Evolutionary conservation across 2,113 vertebrate species (phyloP).

Genomic region (Limnothrissa miodon): DNA sequence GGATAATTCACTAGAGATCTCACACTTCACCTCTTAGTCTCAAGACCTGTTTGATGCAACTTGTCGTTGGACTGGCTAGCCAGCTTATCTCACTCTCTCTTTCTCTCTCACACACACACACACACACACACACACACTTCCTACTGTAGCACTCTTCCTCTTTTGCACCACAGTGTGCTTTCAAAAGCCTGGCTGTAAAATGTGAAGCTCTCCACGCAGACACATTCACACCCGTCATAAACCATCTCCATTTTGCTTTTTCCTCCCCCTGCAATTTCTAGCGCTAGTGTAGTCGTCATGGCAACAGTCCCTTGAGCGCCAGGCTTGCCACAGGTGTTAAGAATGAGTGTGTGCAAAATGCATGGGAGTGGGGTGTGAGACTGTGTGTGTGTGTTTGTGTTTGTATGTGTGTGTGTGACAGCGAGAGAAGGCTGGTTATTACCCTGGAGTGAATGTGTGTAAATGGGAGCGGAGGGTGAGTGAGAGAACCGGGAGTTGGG

Average conservation of each 20-base stretch:
- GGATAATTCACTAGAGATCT: constrained; percentile 3
- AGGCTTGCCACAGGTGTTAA: constrained; percentile 62
- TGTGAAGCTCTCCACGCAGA: neutral
- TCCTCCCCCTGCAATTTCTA: constrained; percentile 38
- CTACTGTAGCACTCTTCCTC: neutral
- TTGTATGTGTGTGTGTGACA: constrained; percentile 26
- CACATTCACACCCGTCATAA: constrained; percentile 49
- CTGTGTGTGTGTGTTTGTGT: constrained; percentile 26
- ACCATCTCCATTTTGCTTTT: constrained; percentile 46
- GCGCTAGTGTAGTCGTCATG: constrained; percentile 59
- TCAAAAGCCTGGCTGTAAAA: constrained; percentile 23
- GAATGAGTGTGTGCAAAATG: constrained; percentile 18
- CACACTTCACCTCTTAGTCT: neutral
- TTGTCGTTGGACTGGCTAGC: neutral
- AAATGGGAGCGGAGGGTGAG: neutral
- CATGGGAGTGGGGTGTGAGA: neutral
- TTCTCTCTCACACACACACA: neutral
- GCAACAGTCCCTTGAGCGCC: constrained; percentile 44
- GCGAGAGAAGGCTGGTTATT: constrained; percentile 5
- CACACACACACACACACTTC: neutral
- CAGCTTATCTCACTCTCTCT: neutral
- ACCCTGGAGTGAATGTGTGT: neutral
- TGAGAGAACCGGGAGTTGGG: neutral
- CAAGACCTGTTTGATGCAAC: constrained; percentile 13
- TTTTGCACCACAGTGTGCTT: neutral